Evolutionary conservation across 2,113 vertebrate species (phyloP).

Genomic region (Bagarius yarrelli): DNA sequence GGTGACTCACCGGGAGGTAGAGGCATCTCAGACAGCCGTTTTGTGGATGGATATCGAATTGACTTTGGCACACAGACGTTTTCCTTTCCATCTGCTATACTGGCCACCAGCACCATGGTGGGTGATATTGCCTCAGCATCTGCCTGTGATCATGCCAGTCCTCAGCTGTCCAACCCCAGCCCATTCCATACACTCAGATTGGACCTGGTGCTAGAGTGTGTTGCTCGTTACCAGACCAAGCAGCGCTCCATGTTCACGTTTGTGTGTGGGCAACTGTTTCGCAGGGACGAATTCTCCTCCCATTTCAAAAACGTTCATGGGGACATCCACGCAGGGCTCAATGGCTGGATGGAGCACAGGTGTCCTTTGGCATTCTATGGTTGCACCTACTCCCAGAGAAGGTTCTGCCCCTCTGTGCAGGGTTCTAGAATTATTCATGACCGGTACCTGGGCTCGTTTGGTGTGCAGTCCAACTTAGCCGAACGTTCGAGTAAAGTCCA

Average conservation of each 20-base stretch:
- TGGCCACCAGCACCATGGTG: conserved; percentile 97
- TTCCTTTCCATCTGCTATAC: conserved; percentile 93
- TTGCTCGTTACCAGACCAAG: conserved; percentile 96
- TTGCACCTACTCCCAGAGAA: conserved; percentile 93
- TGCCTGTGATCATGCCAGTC: conserved; percentile 97
- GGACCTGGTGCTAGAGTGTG: conserved; percentile 95
- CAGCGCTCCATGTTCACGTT: conserved; percentile 99
- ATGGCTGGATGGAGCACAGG: conserved; percentile 98
- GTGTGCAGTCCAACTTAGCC: conserved; percentile 83
- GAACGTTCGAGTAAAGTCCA: conserved; percentile 68
- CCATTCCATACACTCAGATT: conserved; percentile 96
- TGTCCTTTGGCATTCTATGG: conserved; percentile 97
- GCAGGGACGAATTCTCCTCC: conserved; percentile 94
- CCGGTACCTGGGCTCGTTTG: conserved; percentile 91
- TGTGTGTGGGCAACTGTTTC: conserved; percentile 96
- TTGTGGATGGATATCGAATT: conserved; percentile 87
- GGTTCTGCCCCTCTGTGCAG: conserved; percentile 94
- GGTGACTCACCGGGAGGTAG: conserved; percentile 93
- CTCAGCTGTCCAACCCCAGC: conserved; percentile 97
- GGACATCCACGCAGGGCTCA: conserved; percentile 97
- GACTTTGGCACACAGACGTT: conserved; percentile 98
- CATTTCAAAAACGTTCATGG: conserved; percentile 99
- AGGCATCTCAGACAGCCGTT: conserved; percentile 93
- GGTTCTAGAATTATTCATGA: conserved; percentile 95
- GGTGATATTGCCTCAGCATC: conserved; percentile 97